Conservation (phyloP, 2,113 vertebrate genomes). For the Oreotragus oreotragus region DNA sequence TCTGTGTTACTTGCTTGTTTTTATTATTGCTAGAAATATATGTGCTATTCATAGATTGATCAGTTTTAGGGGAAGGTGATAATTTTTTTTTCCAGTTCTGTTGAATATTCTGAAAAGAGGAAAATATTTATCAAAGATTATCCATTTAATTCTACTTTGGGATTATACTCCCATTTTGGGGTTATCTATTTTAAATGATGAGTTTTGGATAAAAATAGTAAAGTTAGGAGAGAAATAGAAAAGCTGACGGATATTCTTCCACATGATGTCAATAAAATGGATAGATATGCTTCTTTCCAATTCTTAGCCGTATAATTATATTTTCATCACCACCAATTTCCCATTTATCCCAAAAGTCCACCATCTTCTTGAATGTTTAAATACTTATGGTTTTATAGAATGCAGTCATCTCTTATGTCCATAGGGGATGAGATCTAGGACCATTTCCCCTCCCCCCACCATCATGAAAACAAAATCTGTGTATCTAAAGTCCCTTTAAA, state of each 20-base stretch:
- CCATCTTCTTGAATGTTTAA: background rate
- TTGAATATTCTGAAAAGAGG: background rate
- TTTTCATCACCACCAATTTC: background rate
- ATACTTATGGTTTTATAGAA: background rate
- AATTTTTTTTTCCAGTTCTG: background rate
- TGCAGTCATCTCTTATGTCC: background rate
- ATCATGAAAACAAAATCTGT: background rate
- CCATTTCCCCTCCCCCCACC: rapidly evolving
- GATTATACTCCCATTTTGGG: background rate
- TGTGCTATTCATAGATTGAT: background rate
- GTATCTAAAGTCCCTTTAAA: background rate
- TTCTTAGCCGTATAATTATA: background rate
- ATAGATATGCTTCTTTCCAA: background rate
- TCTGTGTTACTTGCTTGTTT: background rate
- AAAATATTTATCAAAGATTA: background rate
- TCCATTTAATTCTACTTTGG: background rate
- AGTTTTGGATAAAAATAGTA: background rate
- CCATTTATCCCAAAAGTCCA: background rate
- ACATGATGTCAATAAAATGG: background rate
- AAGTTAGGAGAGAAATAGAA: background rate
- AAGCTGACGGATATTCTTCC: background rate
- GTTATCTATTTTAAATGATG: background rate
- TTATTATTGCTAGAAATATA: background rate
- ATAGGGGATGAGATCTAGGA: too few species aligned
- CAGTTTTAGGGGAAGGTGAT: background rate